Percentiles rank a stretch among this genome's conserved stretches.
phyloP scores from a whole-genome alignment of 1,140 invertebrate species.

The Dinoponera quadriceps region DNA sequence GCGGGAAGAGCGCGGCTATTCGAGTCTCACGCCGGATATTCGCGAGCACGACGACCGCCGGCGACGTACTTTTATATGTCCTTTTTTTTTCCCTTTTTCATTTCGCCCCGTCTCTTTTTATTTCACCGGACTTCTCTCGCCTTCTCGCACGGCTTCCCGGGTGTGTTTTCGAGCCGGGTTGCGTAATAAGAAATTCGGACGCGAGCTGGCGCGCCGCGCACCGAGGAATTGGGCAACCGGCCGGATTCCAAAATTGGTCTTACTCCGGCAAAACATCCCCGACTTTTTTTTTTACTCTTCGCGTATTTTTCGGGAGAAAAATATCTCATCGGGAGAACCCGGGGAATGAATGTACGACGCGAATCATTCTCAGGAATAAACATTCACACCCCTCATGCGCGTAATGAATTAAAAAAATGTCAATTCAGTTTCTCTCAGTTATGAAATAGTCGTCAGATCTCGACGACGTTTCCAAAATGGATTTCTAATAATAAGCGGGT shows the following conservation, averaged over 20 bases:
- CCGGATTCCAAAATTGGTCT: constrained; percentile 5
- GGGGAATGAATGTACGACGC: background rate
- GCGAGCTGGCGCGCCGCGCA: background rate
- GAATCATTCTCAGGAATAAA: background rate
- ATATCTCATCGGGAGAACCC: background rate
- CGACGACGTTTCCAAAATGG: background rate
- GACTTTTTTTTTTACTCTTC: no score
- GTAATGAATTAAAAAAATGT: no score
- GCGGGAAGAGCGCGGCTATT: constrained; percentile 55
- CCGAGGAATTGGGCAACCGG: constrained; percentile 31
- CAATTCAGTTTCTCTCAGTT: no score
- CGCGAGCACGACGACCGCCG: constrained; percentile 55
- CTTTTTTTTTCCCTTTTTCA: background rate
- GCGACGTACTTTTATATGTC: constrained; percentile 43
- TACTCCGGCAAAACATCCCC: background rate
- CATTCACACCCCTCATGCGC: no score
- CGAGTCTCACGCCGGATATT: constrained; percentile 59
- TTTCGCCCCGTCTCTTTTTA: constrained; percentile 26
- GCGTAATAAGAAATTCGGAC: constrained; percentile 32
- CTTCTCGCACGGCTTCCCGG: background rate
- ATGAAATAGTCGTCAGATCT: background rate
- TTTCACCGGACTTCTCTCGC: constrained; percentile 21
- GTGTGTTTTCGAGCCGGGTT: constrained; percentile 32
- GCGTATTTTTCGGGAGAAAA: background rate
- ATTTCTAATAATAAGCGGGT: background rate